Evolutionary conservation across 2,113 vertebrate genomes (phyloP).

Genomic region (Cisticola juncidis): DNA sequence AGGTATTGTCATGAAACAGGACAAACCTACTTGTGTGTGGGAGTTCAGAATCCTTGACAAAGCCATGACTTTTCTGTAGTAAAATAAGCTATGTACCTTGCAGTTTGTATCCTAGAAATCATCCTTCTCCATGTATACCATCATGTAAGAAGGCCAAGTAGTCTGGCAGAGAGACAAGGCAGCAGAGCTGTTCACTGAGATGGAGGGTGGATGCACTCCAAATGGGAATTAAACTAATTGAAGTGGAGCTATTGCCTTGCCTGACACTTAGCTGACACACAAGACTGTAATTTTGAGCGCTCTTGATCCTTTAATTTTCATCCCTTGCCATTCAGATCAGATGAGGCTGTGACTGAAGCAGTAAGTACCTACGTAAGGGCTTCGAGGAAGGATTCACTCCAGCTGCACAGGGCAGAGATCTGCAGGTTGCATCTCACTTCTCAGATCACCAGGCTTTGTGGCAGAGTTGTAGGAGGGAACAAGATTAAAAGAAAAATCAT

Average conservation of each 20-base stretch:
- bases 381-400: neutral
- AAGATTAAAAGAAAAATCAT: slow-evolving; percentile 3
- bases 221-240: slow-evolving; percentile 14
- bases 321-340: neutral
- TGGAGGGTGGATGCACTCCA: neutral
- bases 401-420: neutral
- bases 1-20: neutral
- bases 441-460: neutral
- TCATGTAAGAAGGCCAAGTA: neutral
- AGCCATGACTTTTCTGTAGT: fast-evolving
- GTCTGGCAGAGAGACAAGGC: neutral
- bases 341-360: neutral
- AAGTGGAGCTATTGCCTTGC: neutral
- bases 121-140: neutral
- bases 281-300: neutral
- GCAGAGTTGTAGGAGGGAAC: neutral
- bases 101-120: neutral
- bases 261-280: neutral
- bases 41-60: neutral
- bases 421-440: neutral
- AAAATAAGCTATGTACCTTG: neutral
- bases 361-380: neutral
- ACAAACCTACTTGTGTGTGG: neutral
- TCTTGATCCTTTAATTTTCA: neutral
- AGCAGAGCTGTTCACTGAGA: neutral